These are phyloP conservation scores for Melikaiella ostensackeni DNA, from an alignment of 2,888 invertebrate genomes.

Conservation along the genomic window DNA sequence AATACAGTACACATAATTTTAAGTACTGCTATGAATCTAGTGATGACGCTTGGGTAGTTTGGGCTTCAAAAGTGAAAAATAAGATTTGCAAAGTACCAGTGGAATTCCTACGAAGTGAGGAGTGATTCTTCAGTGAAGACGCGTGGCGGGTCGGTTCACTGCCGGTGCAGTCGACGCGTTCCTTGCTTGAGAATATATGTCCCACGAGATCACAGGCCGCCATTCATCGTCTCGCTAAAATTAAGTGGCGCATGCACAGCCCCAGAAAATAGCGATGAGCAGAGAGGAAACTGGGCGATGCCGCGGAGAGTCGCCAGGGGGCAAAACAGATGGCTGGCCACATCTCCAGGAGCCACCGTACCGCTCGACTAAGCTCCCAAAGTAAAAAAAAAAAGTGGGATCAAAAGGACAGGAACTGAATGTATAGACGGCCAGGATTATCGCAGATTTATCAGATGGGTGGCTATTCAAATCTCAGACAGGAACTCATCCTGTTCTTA, in stretches of 20 bases:
- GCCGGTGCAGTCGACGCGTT: conserved; percentile 64
- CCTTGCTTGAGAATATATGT: conserved; percentile 68
- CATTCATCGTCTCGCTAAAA: conserved; percentile 71
- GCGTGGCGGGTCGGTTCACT: conserved; percentile 63
- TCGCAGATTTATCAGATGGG: conserved; percentile 20
- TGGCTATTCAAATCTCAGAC: not conserved
- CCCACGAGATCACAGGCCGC: conserved; percentile 68
- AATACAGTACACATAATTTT: not conserved
- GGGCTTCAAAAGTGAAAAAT: not conserved
- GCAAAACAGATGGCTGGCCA: conserved; percentile 36
- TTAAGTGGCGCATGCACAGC: conserved; percentile 62
- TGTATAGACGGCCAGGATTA: conserved; percentile 13
- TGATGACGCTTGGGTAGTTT: conserved; percentile 49
- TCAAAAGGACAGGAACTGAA: conserved; percentile 38
- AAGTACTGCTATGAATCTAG: conserved; percentile 40
- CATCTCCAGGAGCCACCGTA: conserved; percentile 16
- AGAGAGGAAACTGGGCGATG: conserved; percentile 39
- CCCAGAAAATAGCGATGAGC: conserved; percentile 48
- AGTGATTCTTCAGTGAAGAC: conserved; percentile 45
- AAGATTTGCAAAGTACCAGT: conserved; percentile 18
- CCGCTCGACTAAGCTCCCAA: conserved; percentile 16
- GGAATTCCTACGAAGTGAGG: conserved; percentile 40
- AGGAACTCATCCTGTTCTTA: not conserved
- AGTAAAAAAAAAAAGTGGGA: conserved; percentile 37
- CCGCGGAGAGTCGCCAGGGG: conserved; percentile 25